A percentile compares a stretch with the other conserved stretches of the same genome.
These are phyloP conservation scores for Aurelia aurita complex sp. Pacific DNA, from an alignment of 30 jellyfish, hydroid and myxozoan genomes.

Conservation along the genomic window DNA sequence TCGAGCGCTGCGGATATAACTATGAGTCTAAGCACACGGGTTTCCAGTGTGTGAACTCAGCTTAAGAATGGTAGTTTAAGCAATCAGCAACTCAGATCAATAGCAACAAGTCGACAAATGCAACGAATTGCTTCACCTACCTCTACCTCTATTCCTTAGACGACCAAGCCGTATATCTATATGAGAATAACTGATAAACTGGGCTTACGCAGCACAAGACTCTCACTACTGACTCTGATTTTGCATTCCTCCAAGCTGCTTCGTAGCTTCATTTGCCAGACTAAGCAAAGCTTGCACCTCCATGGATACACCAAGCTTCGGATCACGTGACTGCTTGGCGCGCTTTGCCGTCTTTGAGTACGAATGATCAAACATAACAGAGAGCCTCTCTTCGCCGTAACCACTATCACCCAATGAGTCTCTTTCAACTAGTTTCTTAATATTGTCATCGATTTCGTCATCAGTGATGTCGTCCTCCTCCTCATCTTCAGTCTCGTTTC, in stretches of 20 bases:
- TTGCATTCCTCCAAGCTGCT: conserved; percentile 67
- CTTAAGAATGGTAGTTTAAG: too few relatives aligned
- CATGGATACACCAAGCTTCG: conserved; percentile 23
- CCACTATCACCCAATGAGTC: conserved; percentile 94
- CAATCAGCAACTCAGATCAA: too few relatives aligned
- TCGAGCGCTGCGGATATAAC: too few relatives aligned
- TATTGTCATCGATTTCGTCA: conserved; percentile 83
- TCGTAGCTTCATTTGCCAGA: conserved; percentile 94
- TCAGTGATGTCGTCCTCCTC: conserved; percentile 87
- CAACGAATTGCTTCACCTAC: too few relatives aligned
- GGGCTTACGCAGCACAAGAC: too few relatives aligned
- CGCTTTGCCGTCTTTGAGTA: conserved; percentile 75
- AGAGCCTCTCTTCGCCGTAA: conserved; percentile 67
- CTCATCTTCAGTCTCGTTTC: conserved; percentile 79
- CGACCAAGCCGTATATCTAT: too few relatives aligned
- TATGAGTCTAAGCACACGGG: too few relatives aligned
- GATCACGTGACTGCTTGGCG: conserved; percentile 32
- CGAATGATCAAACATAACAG: conserved; percentile 85
- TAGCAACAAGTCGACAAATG: too few relatives aligned
- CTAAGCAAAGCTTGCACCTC: conserved; percentile 85
- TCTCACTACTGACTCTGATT: conserved; percentile 11
- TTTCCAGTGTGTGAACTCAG: too few relatives aligned
- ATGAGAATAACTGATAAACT: too few relatives aligned
- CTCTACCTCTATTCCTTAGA: too few relatives aligned
- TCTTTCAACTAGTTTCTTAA: conserved; percentile 82